A percentile compares a stretch with the other conserved stretches of the same genome.
phyloP scores from a whole-genome alignment of 2,113 vertebrate species.

The Dicaeum eximium region DNA sequence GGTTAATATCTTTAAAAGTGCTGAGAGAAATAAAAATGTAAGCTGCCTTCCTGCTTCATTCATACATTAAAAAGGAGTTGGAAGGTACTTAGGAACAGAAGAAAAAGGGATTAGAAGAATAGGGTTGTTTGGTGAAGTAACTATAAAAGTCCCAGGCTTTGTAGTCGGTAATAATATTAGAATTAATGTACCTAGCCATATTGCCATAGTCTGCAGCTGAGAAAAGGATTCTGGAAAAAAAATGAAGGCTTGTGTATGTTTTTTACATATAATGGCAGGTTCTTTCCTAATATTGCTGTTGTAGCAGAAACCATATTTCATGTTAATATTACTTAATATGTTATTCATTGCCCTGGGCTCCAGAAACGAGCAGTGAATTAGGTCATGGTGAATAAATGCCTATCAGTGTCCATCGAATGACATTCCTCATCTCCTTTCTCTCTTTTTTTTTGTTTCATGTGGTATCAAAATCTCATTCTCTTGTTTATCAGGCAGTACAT shows the following conservation, averaged over 20 bases:
- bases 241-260: not conserved
- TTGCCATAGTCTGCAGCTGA: not conserved
- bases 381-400: slow-evolving; percentile 56
- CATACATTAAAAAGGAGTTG: not conserved
- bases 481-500: slow-evolving; percentile 18
- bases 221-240: not conserved
- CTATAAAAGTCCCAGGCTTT: not conserved
- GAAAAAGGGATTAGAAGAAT: not conserved
- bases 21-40: not conserved
- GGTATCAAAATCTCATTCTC: slow-evolving; percentile 41
- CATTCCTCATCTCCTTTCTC: slow-evolving; percentile 31
- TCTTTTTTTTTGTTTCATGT: not conserved
- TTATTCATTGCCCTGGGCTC: slow-evolving; percentile 58
- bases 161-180: not conserved
- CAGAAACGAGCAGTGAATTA: slow-evolving; percentile 38
- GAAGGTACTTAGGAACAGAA: not conserved
- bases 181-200: not conserved
- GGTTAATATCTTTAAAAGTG: slow-evolving; percentile 14
- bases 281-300: slow-evolving; percentile 43
- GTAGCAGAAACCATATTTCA: slow-evolving; percentile 59
- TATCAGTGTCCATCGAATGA: slow-evolving; percentile 53
- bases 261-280: slow-evolving; percentile 35
- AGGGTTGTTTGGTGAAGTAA: not conserved
- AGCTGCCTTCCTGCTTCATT: not conserved
- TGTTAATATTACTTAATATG: slow-evolving; percentile 58